These are phyloP conservation scores for Linepithema humile DNA, from an alignment of 1,140 invertebrate genomes.

Conservation along the genomic window DNA sequence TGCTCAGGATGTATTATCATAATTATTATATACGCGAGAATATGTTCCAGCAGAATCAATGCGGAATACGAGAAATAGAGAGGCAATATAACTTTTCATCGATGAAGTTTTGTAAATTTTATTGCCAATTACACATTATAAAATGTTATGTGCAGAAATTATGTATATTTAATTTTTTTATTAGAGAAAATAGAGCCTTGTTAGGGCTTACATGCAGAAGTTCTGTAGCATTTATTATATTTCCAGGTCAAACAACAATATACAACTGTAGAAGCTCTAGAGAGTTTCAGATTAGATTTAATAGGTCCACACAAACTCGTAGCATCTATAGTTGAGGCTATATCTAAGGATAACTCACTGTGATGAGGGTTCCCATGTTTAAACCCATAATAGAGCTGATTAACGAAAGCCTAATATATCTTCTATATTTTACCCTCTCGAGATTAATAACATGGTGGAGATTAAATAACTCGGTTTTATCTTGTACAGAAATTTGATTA, in stretches of 20 bases:
- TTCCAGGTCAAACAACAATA: constrained; percentile 41
- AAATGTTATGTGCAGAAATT: too few species aligned
- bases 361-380: constrained; percentile 12
- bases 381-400: constrained; percentile 8
- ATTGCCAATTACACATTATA: too few species aligned
- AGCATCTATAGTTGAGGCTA: constrained; percentile 30
- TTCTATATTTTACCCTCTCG: not conserved
- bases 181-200: too few species aligned
- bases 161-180: too few species aligned
- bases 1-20: constrained; percentile 31
- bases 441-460: constrained; percentile 15
- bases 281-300: constrained; percentile 60
- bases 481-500: constrained; percentile 3
- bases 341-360: constrained; percentile 39
- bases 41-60: not conserved
- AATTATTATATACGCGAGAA: not conserved
- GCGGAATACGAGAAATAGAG: not conserved
- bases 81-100: not conserved
- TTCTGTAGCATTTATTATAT: constrained; percentile 46
- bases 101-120: not conserved
- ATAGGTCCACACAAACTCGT: constrained; percentile 35
- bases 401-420: constrained; percentile 7
- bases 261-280: constrained; percentile 36
- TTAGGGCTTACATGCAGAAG: constrained; percentile 8
- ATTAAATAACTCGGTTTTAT: constrained; percentile 2